These are phyloP conservation scores for Pipistrellus kuhlii DNA, from an alignment of 2,797 vertebrate species.

Conservation along the genomic window DNA sequence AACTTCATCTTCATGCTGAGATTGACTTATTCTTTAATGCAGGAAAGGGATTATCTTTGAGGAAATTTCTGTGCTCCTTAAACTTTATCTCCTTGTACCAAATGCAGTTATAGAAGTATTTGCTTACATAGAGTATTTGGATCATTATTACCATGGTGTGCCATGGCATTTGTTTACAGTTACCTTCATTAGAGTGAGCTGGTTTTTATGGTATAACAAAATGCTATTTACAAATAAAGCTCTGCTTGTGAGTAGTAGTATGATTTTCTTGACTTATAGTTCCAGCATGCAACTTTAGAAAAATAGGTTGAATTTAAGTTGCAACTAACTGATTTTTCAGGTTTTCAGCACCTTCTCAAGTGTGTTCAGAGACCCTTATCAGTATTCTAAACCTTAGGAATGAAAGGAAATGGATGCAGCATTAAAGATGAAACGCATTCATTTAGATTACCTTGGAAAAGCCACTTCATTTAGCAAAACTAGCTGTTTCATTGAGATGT, in stretches of 20 bases:
- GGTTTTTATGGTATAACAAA: slow-evolving; percentile 61
- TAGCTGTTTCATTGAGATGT: not conserved
- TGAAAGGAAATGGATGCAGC: slow-evolving; percentile 5
- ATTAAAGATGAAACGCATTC: not conserved
- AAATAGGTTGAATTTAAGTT: slow-evolving; percentile 46
- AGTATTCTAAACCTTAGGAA: slow-evolving; percentile 20
- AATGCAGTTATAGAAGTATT: slow-evolving; percentile 51
- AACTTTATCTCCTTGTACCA: slow-evolving; percentile 28
- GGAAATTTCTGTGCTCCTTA: not conserved
- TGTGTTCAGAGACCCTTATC: not conserved
- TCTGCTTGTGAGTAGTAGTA: slow-evolving; percentile 49
- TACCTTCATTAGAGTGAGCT: slow-evolving; percentile 13
- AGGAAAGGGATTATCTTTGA: not conserved
- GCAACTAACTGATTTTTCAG: not conserved
- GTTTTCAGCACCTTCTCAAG: not conserved
- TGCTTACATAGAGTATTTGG: slow-evolving; percentile 39
- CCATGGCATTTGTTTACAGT: not conserved
- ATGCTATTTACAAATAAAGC: slow-evolving; percentile 56
- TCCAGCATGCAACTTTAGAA: slow-evolving; percentile 49
- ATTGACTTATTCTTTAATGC: slow-evolving; percentile 28
- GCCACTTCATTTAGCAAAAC: not conserved
- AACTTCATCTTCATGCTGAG: not conserved
- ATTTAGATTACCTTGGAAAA: slow-evolving; percentile 24
- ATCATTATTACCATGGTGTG: not conserved
- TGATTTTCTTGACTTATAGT: slow-evolving; percentile 33